Evolutionary conservation across 2,888 invertebrate species (phyloP), one percentile per base, ranked within the genome.

Genomic region (Oscheius sp.): DNA sequence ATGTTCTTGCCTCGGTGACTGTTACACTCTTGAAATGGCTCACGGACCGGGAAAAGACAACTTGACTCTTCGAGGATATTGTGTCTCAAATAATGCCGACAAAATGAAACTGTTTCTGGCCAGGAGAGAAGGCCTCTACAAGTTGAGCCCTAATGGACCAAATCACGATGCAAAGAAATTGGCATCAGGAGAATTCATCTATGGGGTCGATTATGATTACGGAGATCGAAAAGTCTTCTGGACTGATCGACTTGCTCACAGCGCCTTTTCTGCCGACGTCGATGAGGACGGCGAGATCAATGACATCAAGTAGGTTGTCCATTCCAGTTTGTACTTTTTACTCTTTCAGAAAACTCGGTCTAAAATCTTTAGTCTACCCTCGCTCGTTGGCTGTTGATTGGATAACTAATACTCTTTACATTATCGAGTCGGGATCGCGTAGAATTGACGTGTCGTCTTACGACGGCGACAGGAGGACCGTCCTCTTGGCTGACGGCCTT

Each of bases 381-480:
- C 78, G 88, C 3, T 87, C 86, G 56, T 63, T 98, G 64, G 96
- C 98, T 9, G 93, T 97, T 18, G 98, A 98, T 90, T 99, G 97
- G 95, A 93, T 98, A 55, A 95, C 95, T 0, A 94, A 95, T 89
- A 97, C 96, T 89, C 91, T 99, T 9, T 98, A 97, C 90, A 82
- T 83, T 61, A 82, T 83, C 23, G 83, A 83, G 58, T 80, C 80
- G 9, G 77, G 77, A 16, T 71, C 68, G 61, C 94, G 95, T 89
- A 95, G 95, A 91, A 93, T 99, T 73, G 96, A 96, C 88, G 93
- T 98, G 0, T 94, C 96, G 88, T 95, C 95, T 89, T 90, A 96
- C 81, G 93, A 87, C 23, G 94, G 94, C 0, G 92, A 93, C 70
- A 93, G 93, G 91, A 95, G 97, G 88, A 95, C 95, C 0, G 94